Conservation (phyloP, 2,888 invertebrate genomes). For the Cephonodes hylas region DNA sequence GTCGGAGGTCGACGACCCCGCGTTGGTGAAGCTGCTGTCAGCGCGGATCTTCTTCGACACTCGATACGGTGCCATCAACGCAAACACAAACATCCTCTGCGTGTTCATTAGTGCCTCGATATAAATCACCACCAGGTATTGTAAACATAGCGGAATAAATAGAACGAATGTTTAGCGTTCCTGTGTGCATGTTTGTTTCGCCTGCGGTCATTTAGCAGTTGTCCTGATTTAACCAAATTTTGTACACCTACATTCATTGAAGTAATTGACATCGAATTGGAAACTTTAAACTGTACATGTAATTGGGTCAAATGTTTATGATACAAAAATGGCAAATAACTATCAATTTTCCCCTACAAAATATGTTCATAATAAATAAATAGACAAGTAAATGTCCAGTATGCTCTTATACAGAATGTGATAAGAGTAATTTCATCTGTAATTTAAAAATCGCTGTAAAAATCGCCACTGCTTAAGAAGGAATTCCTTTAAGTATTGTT, state of each 20-base stretch:
- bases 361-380: no score
- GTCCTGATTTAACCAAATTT: neutral
- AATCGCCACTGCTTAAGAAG: no score
- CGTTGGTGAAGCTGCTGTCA: slow-evolving; percentile 64
- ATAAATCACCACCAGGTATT: slow-evolving; percentile 28
- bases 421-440: no score
- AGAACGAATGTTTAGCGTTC: slow-evolving; percentile 22
- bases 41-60: slow-evolving; percentile 69
- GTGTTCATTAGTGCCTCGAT: slow-evolving; percentile 33
- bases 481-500: no score
- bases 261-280: neutral
- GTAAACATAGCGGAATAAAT: slow-evolving; percentile 31
- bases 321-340: no score
- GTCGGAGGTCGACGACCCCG: slow-evolving; percentile 65
- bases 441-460: no score
- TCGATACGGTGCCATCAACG: slow-evolving; percentile 60
- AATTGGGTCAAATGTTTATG: neutral
- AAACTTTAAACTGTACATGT: neutral
- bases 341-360: no score
- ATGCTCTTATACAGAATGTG: no score
- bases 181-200: neutral
- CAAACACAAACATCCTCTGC: slow-evolving; percentile 67
- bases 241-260: neutral
- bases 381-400: no score
- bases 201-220: neutral